These are phyloP conservation scores for Sarcophaga carnaria DNA, from an alignment of 2,888 invertebrate species.

Conservation along the genomic window DNA sequence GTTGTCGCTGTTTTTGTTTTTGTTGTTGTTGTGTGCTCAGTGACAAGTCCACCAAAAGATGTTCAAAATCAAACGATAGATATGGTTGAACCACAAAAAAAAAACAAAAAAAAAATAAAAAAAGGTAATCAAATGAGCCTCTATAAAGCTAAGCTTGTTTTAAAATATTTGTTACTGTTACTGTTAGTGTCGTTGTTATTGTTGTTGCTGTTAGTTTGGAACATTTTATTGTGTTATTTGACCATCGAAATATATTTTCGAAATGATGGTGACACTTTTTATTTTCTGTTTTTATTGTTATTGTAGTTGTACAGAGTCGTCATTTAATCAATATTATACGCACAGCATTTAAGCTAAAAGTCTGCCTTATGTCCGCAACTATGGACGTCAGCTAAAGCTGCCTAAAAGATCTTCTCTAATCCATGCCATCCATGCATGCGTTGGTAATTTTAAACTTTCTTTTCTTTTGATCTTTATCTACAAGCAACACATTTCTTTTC, in stretches of 20 bases:
- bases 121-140: conserved; percentile 38
- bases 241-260: conserved; percentile 64
- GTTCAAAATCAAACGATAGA: conserved; percentile 22
- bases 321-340: conserved; percentile 35
- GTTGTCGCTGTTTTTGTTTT: conserved; percentile 37
- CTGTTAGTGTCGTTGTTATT: background rate
- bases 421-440: conserved; percentile 1
- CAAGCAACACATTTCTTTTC: background rate
- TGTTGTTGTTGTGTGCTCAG: conserved; percentile 40
- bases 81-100: conserved; percentile 2
- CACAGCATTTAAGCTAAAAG: background rate
- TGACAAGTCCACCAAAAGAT: conserved; percentile 65
- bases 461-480: conserved; percentile 65
- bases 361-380: too few relatives aligned
- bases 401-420: conserved; percentile 25
- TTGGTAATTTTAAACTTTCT: conserved; percentile 68
- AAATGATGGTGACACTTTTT: conserved; percentile 67
- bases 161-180: conserved; percentile 32
- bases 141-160: conserved; percentile 59
- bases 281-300: conserved; percentile 14
- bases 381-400: background rate
- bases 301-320: conserved; percentile 20
- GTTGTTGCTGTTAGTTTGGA: conserved; percentile 6
- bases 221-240: conserved; percentile 36
- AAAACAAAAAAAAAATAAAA: conserved; percentile 30